Evolutionary conservation across 2,888 invertebrate genomes (phyloP).

Genomic region (Acholoe squamosa): DNA sequence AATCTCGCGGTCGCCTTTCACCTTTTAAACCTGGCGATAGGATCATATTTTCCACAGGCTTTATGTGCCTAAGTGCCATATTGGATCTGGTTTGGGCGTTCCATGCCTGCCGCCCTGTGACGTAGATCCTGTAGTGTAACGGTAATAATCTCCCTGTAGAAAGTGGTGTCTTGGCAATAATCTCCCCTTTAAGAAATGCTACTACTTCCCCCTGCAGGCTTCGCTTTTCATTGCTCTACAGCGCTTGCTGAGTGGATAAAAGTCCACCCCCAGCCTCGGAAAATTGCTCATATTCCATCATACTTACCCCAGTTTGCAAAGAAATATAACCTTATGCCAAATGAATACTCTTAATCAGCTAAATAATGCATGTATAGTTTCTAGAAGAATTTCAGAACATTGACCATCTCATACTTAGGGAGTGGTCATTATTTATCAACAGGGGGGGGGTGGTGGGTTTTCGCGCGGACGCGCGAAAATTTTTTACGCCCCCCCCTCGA

Average conservation of each 20-base stretch:
- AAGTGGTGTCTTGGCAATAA: slow-evolving; percentile 50
- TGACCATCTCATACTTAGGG: no score
- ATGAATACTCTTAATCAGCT: no score
- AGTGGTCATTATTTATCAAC: no score
- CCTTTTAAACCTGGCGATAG: slow-evolving; percentile 33
- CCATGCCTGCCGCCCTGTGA: neutral
- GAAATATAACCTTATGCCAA: neutral
- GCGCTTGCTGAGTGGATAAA: slow-evolving; percentile 1
- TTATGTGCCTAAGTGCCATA: slow-evolving; percentile 41
- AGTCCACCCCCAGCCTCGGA: neutral
- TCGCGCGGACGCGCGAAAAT: no score
- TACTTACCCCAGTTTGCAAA: neutral
- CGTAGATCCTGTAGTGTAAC: slow-evolving; percentile 52
- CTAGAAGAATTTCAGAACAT: no score
- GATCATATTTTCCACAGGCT: slow-evolving; percentile 35
- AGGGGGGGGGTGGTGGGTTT: no score
- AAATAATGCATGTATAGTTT: no score
- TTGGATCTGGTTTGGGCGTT: slow-evolving; percentile 21
- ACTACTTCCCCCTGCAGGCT: neutral
- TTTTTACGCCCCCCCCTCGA: no score
- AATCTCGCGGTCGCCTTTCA: slow-evolving; percentile 26
- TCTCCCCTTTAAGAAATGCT: neutral
- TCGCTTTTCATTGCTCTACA: slow-evolving; percentile 1
- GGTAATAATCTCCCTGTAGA: slow-evolving; percentile 55
- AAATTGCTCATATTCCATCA: neutral